These are phyloP conservation scores for Acronicta psi DNA, from an alignment of 2,888 invertebrate species.

Conservation along the genomic window DNA sequence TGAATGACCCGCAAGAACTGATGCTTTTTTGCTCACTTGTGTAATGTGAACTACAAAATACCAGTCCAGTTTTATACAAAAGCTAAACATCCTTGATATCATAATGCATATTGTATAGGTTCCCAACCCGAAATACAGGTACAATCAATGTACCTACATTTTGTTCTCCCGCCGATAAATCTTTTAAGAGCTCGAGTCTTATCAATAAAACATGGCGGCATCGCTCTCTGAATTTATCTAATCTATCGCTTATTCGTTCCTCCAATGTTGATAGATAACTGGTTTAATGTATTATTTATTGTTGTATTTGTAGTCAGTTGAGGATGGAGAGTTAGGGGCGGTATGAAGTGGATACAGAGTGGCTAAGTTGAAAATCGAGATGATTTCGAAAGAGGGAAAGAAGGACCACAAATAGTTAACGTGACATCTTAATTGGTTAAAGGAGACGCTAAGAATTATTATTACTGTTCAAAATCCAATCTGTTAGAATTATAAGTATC, in stretches of 20 bases:
- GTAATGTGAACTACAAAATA: too few species aligned
- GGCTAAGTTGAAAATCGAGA: too few species aligned
- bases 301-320: slow-evolving; percentile 31
- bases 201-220: slow-evolving; percentile 67
- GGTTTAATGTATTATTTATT: slow-evolving; percentile 53
- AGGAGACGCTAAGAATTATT: too few species aligned
- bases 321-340: neutral
- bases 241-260: slow-evolving; percentile 51
- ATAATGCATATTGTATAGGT: neutral
- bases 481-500: too few species aligned
- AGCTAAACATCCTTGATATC: neutral
- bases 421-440: too few species aligned
- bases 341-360: neutral
- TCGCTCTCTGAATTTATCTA: slow-evolving; percentile 48
- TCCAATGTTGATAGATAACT: slow-evolving; percentile 51
- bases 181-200: slow-evolving; percentile 61
- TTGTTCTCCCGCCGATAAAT: slow-evolving; percentile 55
- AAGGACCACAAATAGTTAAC: too few species aligned
- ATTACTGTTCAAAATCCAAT: too few species aligned
- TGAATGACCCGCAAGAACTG: too few species aligned
- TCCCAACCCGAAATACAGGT: slow-evolving; percentile 24
- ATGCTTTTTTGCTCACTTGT: too few species aligned
- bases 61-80: too few species aligned
- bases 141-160: slow-evolving; percentile 38
- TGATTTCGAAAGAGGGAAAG: neutral